Evolutionary conservation across 1,140 invertebrate species (phyloP), one percentile per base, ranked within the genome.

Genomic region (Euura saliciscinereae): DNA sequence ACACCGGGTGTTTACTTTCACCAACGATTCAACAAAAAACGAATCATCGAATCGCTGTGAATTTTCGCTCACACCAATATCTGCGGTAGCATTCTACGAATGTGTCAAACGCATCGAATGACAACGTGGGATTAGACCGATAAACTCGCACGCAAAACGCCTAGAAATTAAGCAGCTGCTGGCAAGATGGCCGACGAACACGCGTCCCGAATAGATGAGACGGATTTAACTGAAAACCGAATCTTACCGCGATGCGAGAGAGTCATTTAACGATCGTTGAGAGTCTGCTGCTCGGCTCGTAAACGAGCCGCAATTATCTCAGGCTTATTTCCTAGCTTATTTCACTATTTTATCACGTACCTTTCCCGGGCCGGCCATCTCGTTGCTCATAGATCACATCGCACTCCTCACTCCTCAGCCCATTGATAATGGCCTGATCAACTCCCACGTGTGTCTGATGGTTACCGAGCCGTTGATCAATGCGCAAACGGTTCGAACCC

Each of bases 321-420:
- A 67, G 11, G 43, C 43, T 4, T 67, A 67, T 67, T 67, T 44
- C 8, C 10, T 42, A 67, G 8, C 4, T 13, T 13, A 67, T 13
- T 67, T 7, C 5, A 44, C 51, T 6, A 71, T 71, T 51, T 66
- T 28, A 0, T 6, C 42, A 69, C 65, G 65, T 68, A 74, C 73
- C 70, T 71, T 74, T 13, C 44, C 28, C 45, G 66, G 44, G 45
- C 70, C 73, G 65, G 73, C 73, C 73, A 74, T 74, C 11, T 11
- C 68, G 70, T 45, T 44, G 68, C 68, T 45, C 68, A 44, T 46
- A 44, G 69, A 73, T 68, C 68, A 70, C 44, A 65, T 73, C 59
- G 64, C 68, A 73, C 72, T 42, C 13, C 46, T 73, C 59, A 73
- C 72, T 42, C 13, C 46, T 73, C 59, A 64, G 45, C 46, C 45